phyloP scores from a whole-genome alignment of 2,113 vertebrate species.

The Pholis gunnellus region DNA sequence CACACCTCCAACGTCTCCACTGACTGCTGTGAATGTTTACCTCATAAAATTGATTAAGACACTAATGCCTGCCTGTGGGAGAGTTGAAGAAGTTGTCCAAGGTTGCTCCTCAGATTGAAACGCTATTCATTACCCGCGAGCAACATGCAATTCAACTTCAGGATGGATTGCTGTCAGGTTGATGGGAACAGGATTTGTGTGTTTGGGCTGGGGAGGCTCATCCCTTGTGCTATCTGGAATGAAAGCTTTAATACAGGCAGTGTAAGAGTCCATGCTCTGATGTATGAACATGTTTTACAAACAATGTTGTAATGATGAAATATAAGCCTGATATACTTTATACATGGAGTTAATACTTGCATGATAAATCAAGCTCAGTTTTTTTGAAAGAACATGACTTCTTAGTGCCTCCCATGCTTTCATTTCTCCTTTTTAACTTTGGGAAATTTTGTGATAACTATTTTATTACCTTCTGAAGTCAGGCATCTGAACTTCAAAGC shows the following conservation, averaged over 20 bases:
- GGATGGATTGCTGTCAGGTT: constrained; percentile 33
- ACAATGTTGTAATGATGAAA: constrained; percentile 43
- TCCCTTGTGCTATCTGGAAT: background rate
- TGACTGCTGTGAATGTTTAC: constrained; percentile 17
- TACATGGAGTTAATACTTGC: constrained; percentile 22
- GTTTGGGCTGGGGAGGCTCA: background rate
- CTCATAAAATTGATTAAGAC: constrained; percentile 48
- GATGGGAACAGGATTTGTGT: constrained; percentile 27
- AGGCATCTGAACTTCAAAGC: constrained; percentile 67
- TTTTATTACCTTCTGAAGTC: constrained; percentile 71
- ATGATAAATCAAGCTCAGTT: constrained; percentile 22
- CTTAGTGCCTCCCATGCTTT: constrained; percentile 42
- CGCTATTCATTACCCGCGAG: constrained; percentile 24
- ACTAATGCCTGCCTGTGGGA: constrained; percentile 36
- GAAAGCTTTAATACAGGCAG: background rate
- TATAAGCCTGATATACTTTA: constrained; percentile 9
- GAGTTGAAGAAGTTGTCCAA: constrained; percentile 34
- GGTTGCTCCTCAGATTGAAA: constrained; percentile 37
- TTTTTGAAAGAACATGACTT: constrained; percentile 50
- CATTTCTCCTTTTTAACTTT: constrained; percentile 63
- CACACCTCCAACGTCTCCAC: constrained; percentile 2
- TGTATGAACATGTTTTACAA: constrained; percentile 35
- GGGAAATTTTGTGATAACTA: constrained; percentile 67
- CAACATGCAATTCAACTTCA: constrained; percentile 48
- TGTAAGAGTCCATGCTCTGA: background rate